These are phyloP conservation scores for Porites lobata DNA, from an alignment of 92 coral and sea anemone species.

Conservation along the genomic window DNA sequence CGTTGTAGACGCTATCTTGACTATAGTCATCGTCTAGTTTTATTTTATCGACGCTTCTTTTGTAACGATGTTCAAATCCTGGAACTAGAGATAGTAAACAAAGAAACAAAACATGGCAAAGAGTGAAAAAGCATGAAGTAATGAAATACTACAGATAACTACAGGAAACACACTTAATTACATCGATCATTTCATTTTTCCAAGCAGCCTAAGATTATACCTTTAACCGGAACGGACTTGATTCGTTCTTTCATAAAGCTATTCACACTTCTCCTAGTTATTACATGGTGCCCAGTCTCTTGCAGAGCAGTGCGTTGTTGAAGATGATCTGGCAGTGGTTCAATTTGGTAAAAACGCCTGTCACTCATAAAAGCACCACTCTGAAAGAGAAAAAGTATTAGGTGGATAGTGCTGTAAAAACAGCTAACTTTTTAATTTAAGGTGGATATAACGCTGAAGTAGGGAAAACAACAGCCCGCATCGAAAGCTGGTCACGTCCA, in stretches of 20 bases:
- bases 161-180: too few relatives aligned
- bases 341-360: slow-evolving; percentile 67
- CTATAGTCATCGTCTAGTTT: not conserved
- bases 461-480: too few relatives aligned
- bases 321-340: slow-evolving; percentile 77
- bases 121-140: too few relatives aligned
- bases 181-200: not conserved
- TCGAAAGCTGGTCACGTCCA: too few relatives aligned
- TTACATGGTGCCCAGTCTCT: slow-evolving; percentile 65
- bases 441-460: too few relatives aligned
- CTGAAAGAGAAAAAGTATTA: slow-evolving; percentile 28
- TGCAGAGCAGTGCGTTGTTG: slow-evolving; percentile 27
- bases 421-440: not conserved
- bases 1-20: not conserved
- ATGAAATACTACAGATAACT: not conserved
- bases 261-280: slow-evolving; percentile 71
- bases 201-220: slow-evolving; percentile 8
- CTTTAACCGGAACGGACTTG: slow-evolving; percentile 51
- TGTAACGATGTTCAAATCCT: not conserved
- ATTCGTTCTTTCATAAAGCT: not conserved
- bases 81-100: not conserved
- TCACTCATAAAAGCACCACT: slow-evolving; percentile 73
- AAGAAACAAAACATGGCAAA: not conserved
- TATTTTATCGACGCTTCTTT: not conserved
- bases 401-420: not conserved